phyloP scores from a whole-genome alignment of 2,888 invertebrate genomes.

The Lasiommata megera region DNA sequence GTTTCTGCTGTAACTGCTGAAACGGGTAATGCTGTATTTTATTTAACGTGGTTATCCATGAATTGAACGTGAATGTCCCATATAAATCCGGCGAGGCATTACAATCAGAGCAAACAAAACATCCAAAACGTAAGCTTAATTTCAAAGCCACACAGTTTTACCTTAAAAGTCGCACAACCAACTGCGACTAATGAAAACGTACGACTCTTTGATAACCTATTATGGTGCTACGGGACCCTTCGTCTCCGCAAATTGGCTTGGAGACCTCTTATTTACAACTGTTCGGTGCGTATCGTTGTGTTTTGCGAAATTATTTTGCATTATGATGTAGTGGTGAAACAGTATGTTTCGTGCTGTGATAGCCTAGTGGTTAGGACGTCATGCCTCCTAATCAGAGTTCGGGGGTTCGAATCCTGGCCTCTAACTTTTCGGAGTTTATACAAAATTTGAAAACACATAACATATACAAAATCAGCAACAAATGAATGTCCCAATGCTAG shows the following conservation, averaged over 20 bases:
- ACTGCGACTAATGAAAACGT: constrained; percentile 67
- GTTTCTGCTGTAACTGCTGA: too few relatives aligned
- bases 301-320: constrained; percentile 18
- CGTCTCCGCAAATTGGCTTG: constrained; percentile 57
- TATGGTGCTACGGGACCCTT: constrained; percentile 60
- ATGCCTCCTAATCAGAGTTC: too few relatives aligned
- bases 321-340: constrained; percentile 14
- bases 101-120: constrained; percentile 29
- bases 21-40: too few relatives aligned
- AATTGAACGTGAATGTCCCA: not conserved
- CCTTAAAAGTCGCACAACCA: constrained; percentile 49
- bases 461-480: too few relatives aligned
- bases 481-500: too few relatives aligned
- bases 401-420: too few relatives aligned
- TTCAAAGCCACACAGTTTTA: constrained; percentile 37
- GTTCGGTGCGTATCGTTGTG: constrained; percentile 48
- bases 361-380: too few relatives aligned
- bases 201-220: constrained; percentile 76
- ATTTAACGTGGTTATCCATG: too few relatives aligned
- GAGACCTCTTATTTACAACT: constrained; percentile 53
- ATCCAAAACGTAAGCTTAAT: constrained; percentile 36
- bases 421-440: too few relatives aligned
- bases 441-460: too few relatives aligned
- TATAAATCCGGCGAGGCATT: constrained; percentile 1
- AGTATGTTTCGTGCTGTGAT: too few relatives aligned